These are phyloP conservation scores for Anguilla japonica DNA, from an alignment of 2,113 vertebrate species.

Conservation along the genomic window DNA sequence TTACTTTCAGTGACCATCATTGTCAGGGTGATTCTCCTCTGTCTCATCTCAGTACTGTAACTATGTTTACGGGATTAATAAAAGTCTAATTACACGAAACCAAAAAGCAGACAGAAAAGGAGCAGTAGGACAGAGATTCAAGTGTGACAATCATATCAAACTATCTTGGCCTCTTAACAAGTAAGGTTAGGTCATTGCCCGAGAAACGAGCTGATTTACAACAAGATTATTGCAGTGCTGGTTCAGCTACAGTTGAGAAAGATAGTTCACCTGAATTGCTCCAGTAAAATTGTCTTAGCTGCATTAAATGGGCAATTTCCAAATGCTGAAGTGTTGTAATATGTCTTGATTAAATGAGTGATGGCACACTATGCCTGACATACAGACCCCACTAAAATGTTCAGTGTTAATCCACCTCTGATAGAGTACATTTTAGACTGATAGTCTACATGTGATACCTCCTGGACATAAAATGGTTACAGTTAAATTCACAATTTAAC, in stretches of 20 bases:
- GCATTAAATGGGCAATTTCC: too few species aligned
- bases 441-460: too few species aligned
- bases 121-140: neutral
- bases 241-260: neutral
- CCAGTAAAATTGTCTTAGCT: neutral
- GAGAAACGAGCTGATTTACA: neutral
- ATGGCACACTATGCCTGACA: too few species aligned
- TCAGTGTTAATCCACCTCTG: too few species aligned
- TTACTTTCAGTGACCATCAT: neutral
- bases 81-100: neutral
- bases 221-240: neutral
- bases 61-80: neutral
- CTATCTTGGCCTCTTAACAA: neutral
- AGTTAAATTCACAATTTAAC: too few species aligned
- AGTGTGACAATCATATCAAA: neutral
- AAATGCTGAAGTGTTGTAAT: too few species aligned
- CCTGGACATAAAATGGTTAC: too few species aligned
- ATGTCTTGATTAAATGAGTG: too few species aligned
- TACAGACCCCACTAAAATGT: too few species aligned
- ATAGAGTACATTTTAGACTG: too few species aligned
- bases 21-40: neutral
- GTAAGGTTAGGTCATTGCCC: neutral
- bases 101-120: neutral
- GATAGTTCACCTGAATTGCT: neutral
- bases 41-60: too few species aligned